phyloP scores from a whole-genome alignment of 2,888 invertebrate genomes.

The Monochamus alternatus region DNA sequence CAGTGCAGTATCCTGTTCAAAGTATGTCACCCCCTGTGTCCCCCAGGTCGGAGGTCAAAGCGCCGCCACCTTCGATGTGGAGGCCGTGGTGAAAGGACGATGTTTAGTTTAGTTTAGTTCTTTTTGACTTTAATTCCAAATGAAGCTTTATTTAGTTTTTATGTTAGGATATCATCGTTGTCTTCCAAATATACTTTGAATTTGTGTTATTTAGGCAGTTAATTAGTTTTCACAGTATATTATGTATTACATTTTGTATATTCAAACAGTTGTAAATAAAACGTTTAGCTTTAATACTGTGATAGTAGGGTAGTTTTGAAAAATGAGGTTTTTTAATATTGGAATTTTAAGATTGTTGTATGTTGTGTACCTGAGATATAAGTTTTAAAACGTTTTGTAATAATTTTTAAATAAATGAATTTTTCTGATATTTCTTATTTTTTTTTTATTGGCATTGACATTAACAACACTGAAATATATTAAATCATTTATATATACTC shows the following conservation, averaged over 20 bases:
- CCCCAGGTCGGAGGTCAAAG: conserved; percentile 55
- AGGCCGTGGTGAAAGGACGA: conserved; percentile 65
- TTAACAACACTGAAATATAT: no score
- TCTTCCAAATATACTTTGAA: conserved; percentile 45
- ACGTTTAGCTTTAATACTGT: conserved; percentile 67
- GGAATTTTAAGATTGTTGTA: conserved; percentile 46
- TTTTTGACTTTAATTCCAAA: conserved; percentile 20
- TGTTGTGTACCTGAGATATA: conserved; percentile 57
- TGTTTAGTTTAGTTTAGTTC: conserved; percentile 30
- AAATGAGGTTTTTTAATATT: conserved; percentile 25
- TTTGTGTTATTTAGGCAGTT: conserved; percentile 29
- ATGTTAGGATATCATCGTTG: conserved; percentile 37
- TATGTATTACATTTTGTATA: conserved; percentile 37
- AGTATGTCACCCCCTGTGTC: conserved; percentile 48
- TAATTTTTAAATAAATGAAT: conserved; percentile 28
- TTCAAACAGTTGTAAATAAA: conserved; percentile 31
- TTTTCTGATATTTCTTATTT: conserved; percentile 4
- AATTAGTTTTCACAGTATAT: conserved; percentile 31
- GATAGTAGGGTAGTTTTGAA: conserved; percentile 57
- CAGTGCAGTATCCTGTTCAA: conserved; percentile 52
- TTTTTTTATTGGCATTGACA: not conserved
- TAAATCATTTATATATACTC: no score
- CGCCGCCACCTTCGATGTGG: conserved; percentile 65
- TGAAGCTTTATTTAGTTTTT: conserved; percentile 43
- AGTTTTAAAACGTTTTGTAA: conserved; percentile 35